Percentiles rank a stretch among this genome's conserved stretches.
These are phyloP conservation scores for Drosophila prosaltans DNA, from an alignment of 1,140 invertebrate genomes.

Conservation along the genomic window DNA sequence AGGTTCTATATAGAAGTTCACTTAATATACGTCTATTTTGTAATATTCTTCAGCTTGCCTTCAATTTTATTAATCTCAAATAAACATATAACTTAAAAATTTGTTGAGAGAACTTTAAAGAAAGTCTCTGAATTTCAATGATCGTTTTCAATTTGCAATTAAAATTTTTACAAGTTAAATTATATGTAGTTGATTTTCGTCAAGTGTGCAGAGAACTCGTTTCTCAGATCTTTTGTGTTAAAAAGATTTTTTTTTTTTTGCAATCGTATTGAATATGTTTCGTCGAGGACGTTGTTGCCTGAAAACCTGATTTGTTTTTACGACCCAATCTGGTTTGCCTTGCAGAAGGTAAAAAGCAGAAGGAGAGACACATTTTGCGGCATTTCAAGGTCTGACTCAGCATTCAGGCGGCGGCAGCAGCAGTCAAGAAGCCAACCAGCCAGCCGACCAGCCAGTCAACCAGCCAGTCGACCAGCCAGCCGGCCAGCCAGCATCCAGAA, in stretches of 20 bases:
- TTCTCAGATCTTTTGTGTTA: slow-evolving; percentile 20
- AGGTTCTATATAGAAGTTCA: too few relatives aligned
- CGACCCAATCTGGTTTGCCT: slow-evolving; percentile 75
- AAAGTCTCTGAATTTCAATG: too few relatives aligned
- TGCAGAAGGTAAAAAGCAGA: slow-evolving; percentile 27
- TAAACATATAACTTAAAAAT: too few relatives aligned
- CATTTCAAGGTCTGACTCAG: slow-evolving; percentile 81
- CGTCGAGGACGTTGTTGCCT: slow-evolving; percentile 67
- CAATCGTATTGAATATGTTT: slow-evolving; percentile 66
- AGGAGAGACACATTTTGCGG: slow-evolving; percentile 62
- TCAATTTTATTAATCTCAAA: too few relatives aligned
- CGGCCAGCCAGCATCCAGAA: background rate
- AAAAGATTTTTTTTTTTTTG: slow-evolving; percentile 12
- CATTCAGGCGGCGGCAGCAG: slow-evolving; percentile 16
- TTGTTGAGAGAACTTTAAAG: too few relatives aligned
- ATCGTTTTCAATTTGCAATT: too few relatives aligned
- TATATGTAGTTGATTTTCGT: background rate
- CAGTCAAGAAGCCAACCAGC: background rate
- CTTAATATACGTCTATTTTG: too few relatives aligned
- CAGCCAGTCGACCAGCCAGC: background rate
- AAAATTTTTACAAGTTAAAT: too few relatives aligned
- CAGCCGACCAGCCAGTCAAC: slow-evolving; percentile 22
- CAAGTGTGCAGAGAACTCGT: slow-evolving; percentile 49
- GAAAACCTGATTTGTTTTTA: slow-evolving; percentile 63
- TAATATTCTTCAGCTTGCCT: too few relatives aligned